Evolutionary conservation across 2,888 invertebrate genomes (phyloP), one percentile per base, ranked within the genome.

Genomic region (Tetropium fuscum): DNA sequence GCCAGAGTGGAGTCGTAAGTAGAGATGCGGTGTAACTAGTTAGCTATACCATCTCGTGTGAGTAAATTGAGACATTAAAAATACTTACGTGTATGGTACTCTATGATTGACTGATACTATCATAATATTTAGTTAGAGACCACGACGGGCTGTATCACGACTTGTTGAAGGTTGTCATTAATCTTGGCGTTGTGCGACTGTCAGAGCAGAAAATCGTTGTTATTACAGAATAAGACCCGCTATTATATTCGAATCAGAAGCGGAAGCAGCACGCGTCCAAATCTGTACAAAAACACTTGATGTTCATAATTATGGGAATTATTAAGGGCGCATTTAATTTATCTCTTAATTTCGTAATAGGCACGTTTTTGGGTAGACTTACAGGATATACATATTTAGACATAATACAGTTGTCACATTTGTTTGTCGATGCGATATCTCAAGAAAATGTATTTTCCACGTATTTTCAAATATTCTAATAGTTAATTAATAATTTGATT

Each of bases 181-280:
- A 64, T 64, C 61, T 51, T 53, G 53, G 27, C 53, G 64, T 65
- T 68, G 63, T 64, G 65, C 47, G 55, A 64, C 57, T 64, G 64
- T 60, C 60, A 62, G 54, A 62, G 27, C 51, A 54, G 54, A 62
- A 66, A 66, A 68, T 68, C 36, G 58, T 38, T 41, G 66, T 66
- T 63, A 66, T 68, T 68, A 68, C 51, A 53, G 44, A 48, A 47
- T 61, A 60, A 60, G 44, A 58, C 58, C 53, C 53, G 59, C 64
- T 60, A 68, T 68, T 68, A 66, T 66, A 68, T 64, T 62, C 68
- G 60, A 64, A 68, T 68, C 65, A 64, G 51, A 41, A 58, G 57
- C 58, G 64, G 64, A 64, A 64, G 62, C 54, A 62, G 53, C 59
- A 41, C 56, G 49, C 51, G 49, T 18, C 38, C 36, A 30, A 8